Conservation (phyloP, 2,113 vertebrate genomes). For the Leptocoma aspasia region DNA sequence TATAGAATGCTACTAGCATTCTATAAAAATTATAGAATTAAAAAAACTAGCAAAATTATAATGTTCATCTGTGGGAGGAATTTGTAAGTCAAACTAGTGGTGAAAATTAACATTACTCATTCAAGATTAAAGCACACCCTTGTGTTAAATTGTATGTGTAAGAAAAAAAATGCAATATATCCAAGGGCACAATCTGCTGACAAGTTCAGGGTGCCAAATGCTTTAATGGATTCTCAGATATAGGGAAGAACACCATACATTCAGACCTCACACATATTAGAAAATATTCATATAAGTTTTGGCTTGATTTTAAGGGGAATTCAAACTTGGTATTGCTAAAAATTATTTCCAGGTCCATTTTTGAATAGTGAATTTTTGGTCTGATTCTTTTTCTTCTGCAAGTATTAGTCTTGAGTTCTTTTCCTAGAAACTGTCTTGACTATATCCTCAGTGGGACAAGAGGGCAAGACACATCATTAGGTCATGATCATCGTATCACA, state of each 20-base stretch:
- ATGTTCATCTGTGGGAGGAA: not conserved
- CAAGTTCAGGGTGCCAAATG: not conserved
- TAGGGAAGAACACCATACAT: not conserved
- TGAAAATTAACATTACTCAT: conserved; percentile 3
- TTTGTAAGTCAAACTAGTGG: not conserved
- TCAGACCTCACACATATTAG: not conserved
- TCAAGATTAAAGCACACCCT: not conserved
- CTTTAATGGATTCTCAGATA: not conserved
- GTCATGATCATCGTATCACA: fast-evolving
- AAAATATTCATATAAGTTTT: not conserved
- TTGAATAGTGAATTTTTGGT: not conserved
- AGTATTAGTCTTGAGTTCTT: not conserved
- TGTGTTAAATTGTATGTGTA: not conserved
- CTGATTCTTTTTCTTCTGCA: not conserved
- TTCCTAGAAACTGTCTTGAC: not conserved
- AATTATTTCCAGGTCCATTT: not conserved
- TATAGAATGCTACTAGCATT: not conserved
- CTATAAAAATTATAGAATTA: no score
- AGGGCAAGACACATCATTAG: not conserved
- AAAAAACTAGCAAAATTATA: no score
- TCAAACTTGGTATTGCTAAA: not conserved
- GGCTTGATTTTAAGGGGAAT: not conserved
- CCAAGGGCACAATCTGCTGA: conserved; percentile 21
- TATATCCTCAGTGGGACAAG: not conserved
- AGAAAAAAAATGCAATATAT: not conserved